Base-by-base conservation (phyloP, 2,888 invertebrate genomes). In the Trichopria drosophilae region DNA sequence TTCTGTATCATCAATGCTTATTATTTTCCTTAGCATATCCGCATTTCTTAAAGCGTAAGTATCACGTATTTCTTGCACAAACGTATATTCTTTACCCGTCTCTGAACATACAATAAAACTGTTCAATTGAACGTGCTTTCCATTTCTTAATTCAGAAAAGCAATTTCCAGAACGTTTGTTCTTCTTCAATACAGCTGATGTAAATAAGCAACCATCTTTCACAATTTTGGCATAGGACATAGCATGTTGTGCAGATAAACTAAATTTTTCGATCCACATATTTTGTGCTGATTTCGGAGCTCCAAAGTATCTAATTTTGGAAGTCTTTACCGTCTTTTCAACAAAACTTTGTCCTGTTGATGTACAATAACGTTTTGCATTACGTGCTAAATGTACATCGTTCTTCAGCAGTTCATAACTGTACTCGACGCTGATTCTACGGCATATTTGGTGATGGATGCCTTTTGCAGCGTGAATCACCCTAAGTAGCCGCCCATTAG, bases 381-480 rank as follows among this genome's bases (percentile, higher is more conserved):
- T 28, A 13, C 4, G 13, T 28, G 29, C n/a, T 12, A n/a, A 28
- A 28, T 28, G 29, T n/a, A n/a, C n/a, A n/a, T n/a, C n/a, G n/a
- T n/a, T n/a, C n/a, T n/a, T n/a, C n/a, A n/a, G n/a, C n/a, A n/a
- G n/a, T n/a, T n/a, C n/a, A n/a, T n/a, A n/a, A n/a, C n/a, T n/a
- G n/a, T n/a, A n/a, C n/a, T n/a, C n/a, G n/a, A n/a, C n/a, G n/a
- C n/a, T n/a, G n/a, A n/a, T 12, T 43, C n/a, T n/a, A n/a, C n/a
- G n/a, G n/a, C n/a, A n/a, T n/a, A n/a, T n/a, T n/a, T n/a, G n/a
- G n/a, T n/a, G 29, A 19, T 20, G 32, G 3, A 43, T 20, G 13
- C 43, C 43, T 29, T 36, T 35, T n/a, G 39, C 37, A 7, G 40
- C 37, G n/a, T 37, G 47, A 22, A 47, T 22, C 6, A 47, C 26